These are phyloP conservation scores for Apocrypta bakeri DNA, from an alignment of 1,140 invertebrate species.

Conservation along the genomic window DNA sequence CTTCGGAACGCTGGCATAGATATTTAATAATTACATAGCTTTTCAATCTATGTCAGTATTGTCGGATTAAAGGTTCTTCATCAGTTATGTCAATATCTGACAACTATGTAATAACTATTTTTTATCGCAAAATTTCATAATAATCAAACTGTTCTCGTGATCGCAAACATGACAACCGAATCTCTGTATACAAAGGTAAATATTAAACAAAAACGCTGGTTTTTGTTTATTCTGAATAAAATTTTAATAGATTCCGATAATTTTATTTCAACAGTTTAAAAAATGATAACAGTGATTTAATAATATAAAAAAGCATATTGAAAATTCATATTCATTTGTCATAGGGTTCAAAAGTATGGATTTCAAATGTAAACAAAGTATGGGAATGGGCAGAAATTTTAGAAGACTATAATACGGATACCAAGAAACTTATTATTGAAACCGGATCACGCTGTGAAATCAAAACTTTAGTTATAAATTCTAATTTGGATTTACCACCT, in stretches of 20 bases:
- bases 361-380: not conserved
- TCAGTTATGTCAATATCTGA: not conserved
- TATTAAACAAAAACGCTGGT: too few relatives aligned
- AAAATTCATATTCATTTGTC: not conserved
- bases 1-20: not conserved
- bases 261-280: too few relatives aligned
- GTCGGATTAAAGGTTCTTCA: not conserved
- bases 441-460: slow-evolving; percentile 80
- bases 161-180: not conserved
- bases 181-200: not conserved
- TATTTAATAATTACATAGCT: not conserved
- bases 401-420: slow-evolving; percentile 83
- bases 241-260: too few relatives aligned
- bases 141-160: too few relatives aligned
- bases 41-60: not conserved
- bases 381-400: slow-evolving; percentile 56
- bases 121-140: not conserved
- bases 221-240: too few relatives aligned
- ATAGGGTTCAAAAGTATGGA: slow-evolving; percentile 22
- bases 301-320: not conserved
- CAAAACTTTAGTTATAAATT: slow-evolving; percentile 77
- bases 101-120: not conserved
- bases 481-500: slow-evolving; percentile 88
- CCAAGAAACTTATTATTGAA: slow-evolving; percentile 76
- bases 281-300: not conserved